A percentile compares a stretch with the other conserved stretches of the same genome.
Conservation (phyloP, 2,113 vertebrate species). For the Toxotes jaculatrix region DNA sequence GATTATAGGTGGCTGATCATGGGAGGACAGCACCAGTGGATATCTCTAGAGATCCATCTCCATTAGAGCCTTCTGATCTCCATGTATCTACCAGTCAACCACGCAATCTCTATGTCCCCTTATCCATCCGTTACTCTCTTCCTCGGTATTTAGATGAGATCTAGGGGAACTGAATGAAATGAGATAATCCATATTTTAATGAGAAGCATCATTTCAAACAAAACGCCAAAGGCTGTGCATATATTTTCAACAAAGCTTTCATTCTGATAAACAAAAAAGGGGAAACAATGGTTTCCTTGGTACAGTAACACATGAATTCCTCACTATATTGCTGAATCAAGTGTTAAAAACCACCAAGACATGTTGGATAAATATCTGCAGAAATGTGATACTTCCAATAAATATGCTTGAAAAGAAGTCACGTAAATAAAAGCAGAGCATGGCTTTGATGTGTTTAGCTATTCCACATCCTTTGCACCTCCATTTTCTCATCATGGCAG, state of each 20-base stretch:
- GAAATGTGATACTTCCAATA: neutral
- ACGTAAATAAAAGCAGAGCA: slow-evolving; percentile 32
- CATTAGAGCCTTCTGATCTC: slow-evolving; percentile 70
- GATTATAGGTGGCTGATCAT: slow-evolving; percentile 77
- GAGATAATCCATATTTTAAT: slow-evolving; percentile 70
- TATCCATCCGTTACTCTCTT: slow-evolving; percentile 1
- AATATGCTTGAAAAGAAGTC: slow-evolving; percentile 27
- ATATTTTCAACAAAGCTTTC: neutral
- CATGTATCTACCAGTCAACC: slow-evolving; percentile 47
- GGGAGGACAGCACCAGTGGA: slow-evolving; percentile 70
- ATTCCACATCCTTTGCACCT: slow-evolving; percentile 76
- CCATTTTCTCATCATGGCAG: slow-evolving; percentile 66
- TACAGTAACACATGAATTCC: neutral
- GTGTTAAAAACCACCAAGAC: slow-evolving; percentile 16
- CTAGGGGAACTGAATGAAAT: slow-evolving; percentile 15
- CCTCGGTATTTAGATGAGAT: slow-evolving; percentile 31
- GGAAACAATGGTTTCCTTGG: neutral
- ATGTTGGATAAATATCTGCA: slow-evolving; percentile 33
- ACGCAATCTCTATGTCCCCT: slow-evolving; percentile 23
- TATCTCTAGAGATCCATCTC: slow-evolving; percentile 81
- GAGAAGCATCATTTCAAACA: slow-evolving; percentile 55
- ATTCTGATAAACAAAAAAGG: neutral
- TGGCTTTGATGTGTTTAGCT: slow-evolving; percentile 51
- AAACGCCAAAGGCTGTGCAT: slow-evolving; percentile 34
- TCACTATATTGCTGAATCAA: neutral